Base-by-base conservation (phyloP, 1,140 invertebrate species). In the Drepana arcuata region DNA sequence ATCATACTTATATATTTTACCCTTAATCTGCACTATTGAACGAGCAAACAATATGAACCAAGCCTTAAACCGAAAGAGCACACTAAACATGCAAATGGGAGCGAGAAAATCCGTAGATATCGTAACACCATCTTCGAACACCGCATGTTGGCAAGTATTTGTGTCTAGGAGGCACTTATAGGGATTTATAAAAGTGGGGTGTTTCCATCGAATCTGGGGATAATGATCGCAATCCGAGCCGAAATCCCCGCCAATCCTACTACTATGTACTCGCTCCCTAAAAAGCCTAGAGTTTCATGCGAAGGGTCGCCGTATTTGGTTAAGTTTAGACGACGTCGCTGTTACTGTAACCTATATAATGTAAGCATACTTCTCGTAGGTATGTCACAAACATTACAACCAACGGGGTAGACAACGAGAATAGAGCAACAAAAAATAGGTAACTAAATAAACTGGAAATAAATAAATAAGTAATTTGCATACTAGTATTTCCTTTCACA, bases 221-320 rank as follows among this genome's bases (percentile, higher is more conserved):
- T 66, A 66, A 66, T 62, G 58, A 66, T 62, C 50, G 47, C 48
- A 62, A 62, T 66, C 53, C 62, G 44, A 49, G 43, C 52, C 28
- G 41, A 58, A 46, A 56, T 52, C 56, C 50, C 31, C 34, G 40
- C 26, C 45, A 43, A 60, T 51, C 47, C 44, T 31, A 18, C n/a
- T 28, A 39, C 25, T 47, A 35, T 38, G 32, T 50, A 35, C 44
- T 49, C 32, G 13, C 51, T 41, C n/a, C n/a, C n/a, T n/a, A 21
- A 21, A 21, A 21, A 9, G 18, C 4, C 4, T 21, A 9, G 4
- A 21, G 18, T 21, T 9, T 5, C 18, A 21, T 21, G 9, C 4
- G 9, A 21, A 21, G 18, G 9, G 4, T 21, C 4, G 18, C 18
- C 4, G 9, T 4, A 21, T 5, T 21, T 21, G 4, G 4, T 21